Conservation (phyloP, 1,140 invertebrate species). For the Diabrotica virgifera region DNA sequence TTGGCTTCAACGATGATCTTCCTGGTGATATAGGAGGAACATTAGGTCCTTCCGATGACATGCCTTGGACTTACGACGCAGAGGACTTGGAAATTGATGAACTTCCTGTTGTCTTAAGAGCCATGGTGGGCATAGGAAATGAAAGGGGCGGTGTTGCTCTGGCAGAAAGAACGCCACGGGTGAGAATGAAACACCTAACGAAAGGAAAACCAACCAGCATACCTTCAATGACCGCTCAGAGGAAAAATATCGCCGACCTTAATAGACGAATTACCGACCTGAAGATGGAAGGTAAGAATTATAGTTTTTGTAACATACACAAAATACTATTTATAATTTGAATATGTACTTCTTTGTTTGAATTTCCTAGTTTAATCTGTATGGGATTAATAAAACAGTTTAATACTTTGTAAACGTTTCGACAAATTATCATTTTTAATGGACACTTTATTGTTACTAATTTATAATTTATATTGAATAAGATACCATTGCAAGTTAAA, state of each 20-base stretch:
- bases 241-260: conserved; percentile 59
- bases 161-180: conserved; percentile 47
- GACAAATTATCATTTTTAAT: too few relatives aligned
- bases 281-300: conserved; percentile 60
- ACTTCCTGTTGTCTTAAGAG: conserved; percentile 63
- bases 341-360: too few relatives aligned
- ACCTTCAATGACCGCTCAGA: conserved; percentile 45
- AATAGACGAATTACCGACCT: conserved; percentile 72
- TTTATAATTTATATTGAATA: too few relatives aligned
- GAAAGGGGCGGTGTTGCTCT: conserved; percentile 44
- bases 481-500: too few relatives aligned
- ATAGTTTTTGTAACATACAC: conserved; percentile 19
- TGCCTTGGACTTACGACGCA: conserved; percentile 64
- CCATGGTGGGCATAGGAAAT: conserved; percentile 56
- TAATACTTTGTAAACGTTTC: too few relatives aligned
- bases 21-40: conserved; percentile 50
- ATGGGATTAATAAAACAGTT: too few relatives aligned
- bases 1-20: conserved; percentile 50
- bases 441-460: too few relatives aligned
- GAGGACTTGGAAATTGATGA: conserved; percentile 65
- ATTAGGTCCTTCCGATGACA: conserved; percentile 50
- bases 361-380: too few relatives aligned
- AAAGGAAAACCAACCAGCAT: conserved; percentile 49
- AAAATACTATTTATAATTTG: too few relatives aligned
- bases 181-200: conserved; percentile 56